A percentile compares a stretch with the other conserved stretches of the same genome.
These are phyloP conservation scores for Cabera pusaria DNA, from an alignment of 2,888 invertebrate species.

Conservation along the genomic window DNA sequence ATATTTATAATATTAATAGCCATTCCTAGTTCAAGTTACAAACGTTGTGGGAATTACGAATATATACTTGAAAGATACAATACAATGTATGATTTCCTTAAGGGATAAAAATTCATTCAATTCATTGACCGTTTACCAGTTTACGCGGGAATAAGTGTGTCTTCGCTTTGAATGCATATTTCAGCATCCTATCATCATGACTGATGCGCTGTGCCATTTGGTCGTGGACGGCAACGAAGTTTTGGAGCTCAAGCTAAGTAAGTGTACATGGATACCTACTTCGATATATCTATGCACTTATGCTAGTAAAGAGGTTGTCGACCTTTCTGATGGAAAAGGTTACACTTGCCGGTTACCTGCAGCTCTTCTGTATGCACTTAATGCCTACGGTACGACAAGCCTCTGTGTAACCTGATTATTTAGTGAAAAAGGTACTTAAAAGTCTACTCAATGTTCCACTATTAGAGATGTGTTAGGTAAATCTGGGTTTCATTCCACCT, in stretches of 20 bases:
- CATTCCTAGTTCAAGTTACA: too few species aligned
- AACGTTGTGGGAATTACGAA: too few species aligned
- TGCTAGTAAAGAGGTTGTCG: conserved; percentile 5
- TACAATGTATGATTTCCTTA: neutral
- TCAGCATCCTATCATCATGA: conserved; percentile 53
- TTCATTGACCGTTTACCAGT: conserved; percentile 19
- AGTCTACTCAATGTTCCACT: too few species aligned
- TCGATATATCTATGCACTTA: conserved; percentile 4
- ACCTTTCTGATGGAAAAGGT: conserved; percentile 15
- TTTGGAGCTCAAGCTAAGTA: conserved; percentile 61
- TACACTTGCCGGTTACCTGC: conserved; percentile 2
- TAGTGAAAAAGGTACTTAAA: too few species aligned
- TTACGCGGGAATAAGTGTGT: conserved; percentile 27
- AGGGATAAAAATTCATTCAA: neutral
- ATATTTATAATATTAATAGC: too few species aligned
- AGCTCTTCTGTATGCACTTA: too few species aligned
- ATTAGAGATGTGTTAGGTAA: too few species aligned
- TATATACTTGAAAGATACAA: too few species aligned
- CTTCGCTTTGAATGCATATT: conserved; percentile 14
- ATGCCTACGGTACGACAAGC: too few species aligned
- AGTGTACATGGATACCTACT: conserved; percentile 7
- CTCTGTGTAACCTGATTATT: too few species aligned
- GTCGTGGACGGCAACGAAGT: conserved; percentile 83
- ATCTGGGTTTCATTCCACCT: too few species aligned
- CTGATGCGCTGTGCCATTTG: conserved; percentile 75